Evolutionary conservation across 2,113 vertebrate genomes (phyloP), one percentile per base, ranked within the genome.

Genomic region (Struthidea cinerea): DNA sequence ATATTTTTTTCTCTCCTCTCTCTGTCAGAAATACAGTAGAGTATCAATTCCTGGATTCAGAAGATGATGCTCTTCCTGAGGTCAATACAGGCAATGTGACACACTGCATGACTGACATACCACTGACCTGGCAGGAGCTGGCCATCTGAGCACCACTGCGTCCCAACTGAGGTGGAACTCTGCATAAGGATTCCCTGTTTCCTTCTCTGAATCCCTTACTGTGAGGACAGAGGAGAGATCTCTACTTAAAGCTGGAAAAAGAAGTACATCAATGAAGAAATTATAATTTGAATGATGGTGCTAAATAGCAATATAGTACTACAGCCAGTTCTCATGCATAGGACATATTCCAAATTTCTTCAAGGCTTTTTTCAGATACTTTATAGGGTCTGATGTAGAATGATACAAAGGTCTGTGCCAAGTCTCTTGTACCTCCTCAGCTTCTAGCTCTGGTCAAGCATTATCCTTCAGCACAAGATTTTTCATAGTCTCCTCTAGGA

Each of bases 181-280:
- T 97, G 95, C 94, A 96, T 93, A 95, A 96, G 94, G 95, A 94
- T 87, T 96, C 95, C 94, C 95, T 97, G 96, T 93, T 96, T 93
- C 91, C 94, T 97, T 95, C 89, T 97, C 95, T 97, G 95, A 95
- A 80, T 96, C 93, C 95, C 96, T 97, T 94, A 97, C 96, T 96
- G 90, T 97, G 91, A 96, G 95, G 96, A 81, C 94, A 96, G 86
- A 96, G 85, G 90, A 94, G 79, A 95, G 76, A 95, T 81, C 93
- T 96, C 96, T 97, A 97, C 96, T 97, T 93, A 97, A 96, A 96
- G 96, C 96, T 97, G 95, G 96, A 97, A 97, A 97, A 97, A 97
- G 96, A 97, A 97, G 96, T 97, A 97, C 75, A 97, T 95, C 92
- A 94, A 92, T 84, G 92, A 92, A 94, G 96, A 97, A 96, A 97